Evolutionary conservation across 1,140 invertebrate genomes (phyloP).

Genomic region (Nixonia krombeini): DNA sequence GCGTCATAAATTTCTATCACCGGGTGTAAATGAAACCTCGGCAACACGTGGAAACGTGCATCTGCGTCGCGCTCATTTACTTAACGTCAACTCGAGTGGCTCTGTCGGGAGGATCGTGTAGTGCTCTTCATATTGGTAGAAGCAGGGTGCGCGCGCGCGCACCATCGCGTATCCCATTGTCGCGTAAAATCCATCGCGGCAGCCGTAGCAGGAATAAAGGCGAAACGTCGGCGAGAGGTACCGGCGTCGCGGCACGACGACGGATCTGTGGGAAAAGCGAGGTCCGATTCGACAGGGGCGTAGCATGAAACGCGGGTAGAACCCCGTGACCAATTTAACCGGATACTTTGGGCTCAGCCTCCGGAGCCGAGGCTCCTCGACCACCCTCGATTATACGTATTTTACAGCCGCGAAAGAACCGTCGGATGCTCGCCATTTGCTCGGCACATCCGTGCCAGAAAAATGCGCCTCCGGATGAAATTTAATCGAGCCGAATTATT

Average conservation of each 20-base stretch:
- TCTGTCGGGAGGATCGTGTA: conserved; percentile 41
- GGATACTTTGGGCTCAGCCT: conserved; percentile 53
- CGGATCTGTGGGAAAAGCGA: conserved; percentile 63
- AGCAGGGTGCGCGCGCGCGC: not conserved
- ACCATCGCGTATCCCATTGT: conserved; percentile 27
- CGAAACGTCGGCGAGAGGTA: conserved; percentile 19
- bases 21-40: conserved; percentile 38
- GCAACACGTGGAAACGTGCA: conserved; percentile 39
- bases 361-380: conserved; percentile 5
- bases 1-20: too few relatives aligned
- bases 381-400: conserved; percentile 36
- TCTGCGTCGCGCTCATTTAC: conserved; percentile 36
- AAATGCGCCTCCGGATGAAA: too few relatives aligned
- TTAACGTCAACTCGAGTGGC: conserved; percentile 41
- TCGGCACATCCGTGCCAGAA: too few relatives aligned
- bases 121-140: conserved; percentile 46
- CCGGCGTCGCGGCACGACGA: too few relatives aligned
- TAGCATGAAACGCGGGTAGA: conserved; percentile 60
- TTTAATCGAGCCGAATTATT: too few relatives aligned
- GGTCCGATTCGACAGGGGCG: conserved; percentile 62
- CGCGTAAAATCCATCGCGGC: conserved; percentile 33
- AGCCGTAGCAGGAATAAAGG: conserved; percentile 36
- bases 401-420: conserved; percentile 22
- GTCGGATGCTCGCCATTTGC: conserved; percentile 29
- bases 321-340: conserved; percentile 69